Percentiles rank a stretch among this genome's conserved stretches.
Evolutionary conservation across 2,888 invertebrate species (phyloP).

Genomic region (Philereme transversata): DNA sequence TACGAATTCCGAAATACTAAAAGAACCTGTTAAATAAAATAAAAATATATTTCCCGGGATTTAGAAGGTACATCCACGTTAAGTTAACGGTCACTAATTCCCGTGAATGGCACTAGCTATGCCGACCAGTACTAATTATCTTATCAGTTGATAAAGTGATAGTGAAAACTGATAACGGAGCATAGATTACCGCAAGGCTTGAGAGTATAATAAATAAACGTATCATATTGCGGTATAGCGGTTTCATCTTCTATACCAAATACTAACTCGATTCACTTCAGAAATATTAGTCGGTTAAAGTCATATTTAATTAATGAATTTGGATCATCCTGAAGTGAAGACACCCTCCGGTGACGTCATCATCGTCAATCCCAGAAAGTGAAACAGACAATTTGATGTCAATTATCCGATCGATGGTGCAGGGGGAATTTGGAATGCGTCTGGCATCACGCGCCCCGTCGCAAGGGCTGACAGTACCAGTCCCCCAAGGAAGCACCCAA

Average conservation of each 20-base stretch:
- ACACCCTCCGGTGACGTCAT: constrained; percentile 8
- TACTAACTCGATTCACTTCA: no score
- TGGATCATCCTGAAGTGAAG: no score
- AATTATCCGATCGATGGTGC: constrained; percentile 66
- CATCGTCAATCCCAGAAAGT: constrained; percentile 46
- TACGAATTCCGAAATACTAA: no score
- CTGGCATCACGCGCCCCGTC: constrained; percentile 51
- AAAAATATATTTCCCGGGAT: no score
- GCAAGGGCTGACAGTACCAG: constrained; percentile 41
- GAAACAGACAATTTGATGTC: constrained; percentile 62
- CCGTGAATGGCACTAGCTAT: no score
- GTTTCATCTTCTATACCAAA: neutral
- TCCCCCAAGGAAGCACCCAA: constrained; percentile 48
- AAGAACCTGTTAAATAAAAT: no score
- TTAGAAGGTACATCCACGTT: no score
- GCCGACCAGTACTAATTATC: no score
- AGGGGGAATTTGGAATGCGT: constrained; percentile 55
- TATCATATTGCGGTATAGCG: neutral
- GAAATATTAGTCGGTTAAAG: no score
- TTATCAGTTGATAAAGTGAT: constrained; percentile 26
- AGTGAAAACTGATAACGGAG: constrained; percentile 22
- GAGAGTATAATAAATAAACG: neutral
- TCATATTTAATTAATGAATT: no score
- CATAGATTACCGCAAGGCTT: constrained; percentile 11
- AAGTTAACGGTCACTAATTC: no score